Evolutionary conservation across 2,113 vertebrate species (phyloP), one percentile per base, ranked within the genome.

Genomic region (Felis catus): DNA sequence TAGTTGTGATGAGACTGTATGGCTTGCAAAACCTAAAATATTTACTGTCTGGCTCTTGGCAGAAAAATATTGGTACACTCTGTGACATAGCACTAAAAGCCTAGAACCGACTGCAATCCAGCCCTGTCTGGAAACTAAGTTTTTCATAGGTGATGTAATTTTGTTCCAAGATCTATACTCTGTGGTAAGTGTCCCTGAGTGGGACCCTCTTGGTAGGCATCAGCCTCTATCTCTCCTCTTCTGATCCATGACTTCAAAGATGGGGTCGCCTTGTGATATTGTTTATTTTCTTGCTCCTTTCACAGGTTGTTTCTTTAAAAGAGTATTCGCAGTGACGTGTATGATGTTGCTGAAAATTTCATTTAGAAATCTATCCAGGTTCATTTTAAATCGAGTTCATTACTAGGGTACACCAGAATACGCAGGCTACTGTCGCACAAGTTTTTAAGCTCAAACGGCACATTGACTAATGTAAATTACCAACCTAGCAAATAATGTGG

Each of bases 301-400:
- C 45, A 23, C 27, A 80, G 18, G 31, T 95, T 65, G 8, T 36
- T 80, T 79, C 74, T 84, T 92, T 84, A 39, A 71, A 89, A 80
- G 58, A 78, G 65, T 27, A 76, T 81, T 71, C 39, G 82, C 18
- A 45, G 33, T 58, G 41, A 63, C 23, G 85, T 81, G 16, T 91
- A 73, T 88, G 74, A 66, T 85, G 65, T 53, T 80, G 16, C 73
- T 91, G 78, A 91, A 86, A 91, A 89, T 78, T 94, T 90, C n/a
- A 15, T 70, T 82, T 91, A 82, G 55, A 82, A 95, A 95, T 83
- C 63, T 65, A 73, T 83, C 63, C 53, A 73, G 90, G 58, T 73
- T 87, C 29, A 88, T 95, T 95, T 96, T 70, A 86, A 94, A 90
- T 74, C 61, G 21, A 31, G 29, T 83, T 82, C 45, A 73, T 85